Percentiles rank a stretch among this genome's conserved stretches.
phyloP scores from a whole-genome alignment of 2,797 vertebrate species.

The Sebastes diaconus region DNA sequence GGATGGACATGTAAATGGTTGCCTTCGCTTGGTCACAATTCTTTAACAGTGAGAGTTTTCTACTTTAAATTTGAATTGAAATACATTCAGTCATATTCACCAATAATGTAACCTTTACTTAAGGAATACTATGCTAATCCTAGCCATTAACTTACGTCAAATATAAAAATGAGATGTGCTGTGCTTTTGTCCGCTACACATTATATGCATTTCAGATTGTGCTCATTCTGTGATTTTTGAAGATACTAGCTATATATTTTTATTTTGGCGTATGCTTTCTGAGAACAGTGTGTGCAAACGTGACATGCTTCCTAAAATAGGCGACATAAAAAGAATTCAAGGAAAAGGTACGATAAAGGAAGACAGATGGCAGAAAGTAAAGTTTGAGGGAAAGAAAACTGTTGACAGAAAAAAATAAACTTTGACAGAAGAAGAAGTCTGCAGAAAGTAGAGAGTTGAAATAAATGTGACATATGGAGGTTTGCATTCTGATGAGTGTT shows the following conservation, averaged over 20 bases:
- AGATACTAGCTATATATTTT: not conserved
- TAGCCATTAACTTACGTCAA: not conserved
- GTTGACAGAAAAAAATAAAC: not conserved
- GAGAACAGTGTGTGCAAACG: not conserved
- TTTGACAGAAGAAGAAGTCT: not conserved
- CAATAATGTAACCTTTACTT: no score
- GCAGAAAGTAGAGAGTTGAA: conserved; percentile 11
- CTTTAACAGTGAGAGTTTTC: no score
- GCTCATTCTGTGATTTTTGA: not conserved
- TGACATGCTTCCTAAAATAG: not conserved
- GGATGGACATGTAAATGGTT: not conserved
- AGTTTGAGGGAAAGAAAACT: not conserved
- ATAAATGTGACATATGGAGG: conserved; percentile 55
- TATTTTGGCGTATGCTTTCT: not conserved
- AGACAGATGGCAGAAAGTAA: not conserved
- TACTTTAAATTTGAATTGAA: no score
- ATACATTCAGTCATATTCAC: no score
- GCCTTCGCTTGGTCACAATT: not conserved
- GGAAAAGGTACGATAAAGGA: not conserved
- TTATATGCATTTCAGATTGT: not conserved
- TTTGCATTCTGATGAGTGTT: conserved; percentile 77
- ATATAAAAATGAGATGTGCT: not conserved
- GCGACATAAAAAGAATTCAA: not conserved
- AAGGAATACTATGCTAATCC: not conserved
- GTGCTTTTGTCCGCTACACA: not conserved